These are phyloP conservation scores for Gisinianus flammeolus DNA, from an alignment of 2,888 invertebrate species.

Conservation along the genomic window DNA sequence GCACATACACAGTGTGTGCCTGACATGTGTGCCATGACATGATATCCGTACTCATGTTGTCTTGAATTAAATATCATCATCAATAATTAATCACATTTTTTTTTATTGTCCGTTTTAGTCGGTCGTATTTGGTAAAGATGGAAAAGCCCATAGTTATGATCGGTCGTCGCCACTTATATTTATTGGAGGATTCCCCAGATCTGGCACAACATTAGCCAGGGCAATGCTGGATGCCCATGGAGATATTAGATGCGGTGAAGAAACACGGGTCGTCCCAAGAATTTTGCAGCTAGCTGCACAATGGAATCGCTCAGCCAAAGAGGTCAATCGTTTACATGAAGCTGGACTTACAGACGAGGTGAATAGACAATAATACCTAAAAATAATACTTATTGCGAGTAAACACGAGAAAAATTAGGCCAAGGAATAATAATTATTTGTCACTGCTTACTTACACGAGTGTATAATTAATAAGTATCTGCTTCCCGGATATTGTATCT, in stretches of 20 bases:
- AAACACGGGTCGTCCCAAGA: slow-evolving; percentile 94
- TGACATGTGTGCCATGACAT: too few species aligned
- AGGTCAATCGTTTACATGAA: slow-evolving; percentile 86
- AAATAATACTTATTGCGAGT: too few species aligned
- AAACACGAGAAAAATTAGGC: too few species aligned
- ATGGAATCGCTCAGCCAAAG: slow-evolving; percentile 93
- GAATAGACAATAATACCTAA: too few species aligned
- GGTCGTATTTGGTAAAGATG: slow-evolving; percentile 70
- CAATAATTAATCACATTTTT: too few species aligned
- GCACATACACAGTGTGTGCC: too few species aligned
- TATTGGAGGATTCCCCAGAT: slow-evolving; percentile 96
- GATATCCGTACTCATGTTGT: too few species aligned
- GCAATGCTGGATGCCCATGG: slow-evolving; percentile 95
- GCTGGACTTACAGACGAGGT: slow-evolving; percentile 91
- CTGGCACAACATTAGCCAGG: slow-evolving; percentile 95
- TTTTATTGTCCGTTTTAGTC: slow-evolving; percentile 63
- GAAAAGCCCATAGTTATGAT: slow-evolving; percentile 76
- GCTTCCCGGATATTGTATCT: slow-evolving; percentile 4
- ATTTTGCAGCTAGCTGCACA: slow-evolving; percentile 93
- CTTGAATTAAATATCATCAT: neutral
- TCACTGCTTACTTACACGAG: too few species aligned
- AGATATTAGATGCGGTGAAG: slow-evolving; percentile 83
- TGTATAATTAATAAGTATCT: too few species aligned
- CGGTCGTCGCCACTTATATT: slow-evolving; percentile 92
- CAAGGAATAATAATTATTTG: too few species aligned